These are phyloP conservation scores for Zootoca vivipara DNA, from an alignment of 2,113 vertebrate species.

Conservation along the genomic window DNA sequence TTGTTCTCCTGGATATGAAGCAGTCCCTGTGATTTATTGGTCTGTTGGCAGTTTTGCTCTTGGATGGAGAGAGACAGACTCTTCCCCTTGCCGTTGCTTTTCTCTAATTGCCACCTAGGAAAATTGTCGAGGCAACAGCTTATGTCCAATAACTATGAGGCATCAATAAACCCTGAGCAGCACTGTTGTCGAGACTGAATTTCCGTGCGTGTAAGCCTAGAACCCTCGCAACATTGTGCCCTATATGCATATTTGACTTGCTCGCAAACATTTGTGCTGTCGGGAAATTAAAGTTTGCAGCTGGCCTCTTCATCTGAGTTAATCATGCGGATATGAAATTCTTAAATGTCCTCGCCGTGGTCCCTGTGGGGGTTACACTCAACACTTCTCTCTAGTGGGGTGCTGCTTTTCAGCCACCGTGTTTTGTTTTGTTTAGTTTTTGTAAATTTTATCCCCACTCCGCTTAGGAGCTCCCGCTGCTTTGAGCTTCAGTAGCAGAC, in stretches of 20 bases:
- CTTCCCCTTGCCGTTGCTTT: not conserved
- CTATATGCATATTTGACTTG: slow-evolving; percentile 73
- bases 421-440: slow-evolving; percentile 47
- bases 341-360: slow-evolving; percentile 73
- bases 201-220: slow-evolving; percentile 59
- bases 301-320: slow-evolving; percentile 82
- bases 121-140: slow-evolving; percentile 46
- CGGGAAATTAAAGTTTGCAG: slow-evolving; percentile 85
- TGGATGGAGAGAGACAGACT: not conserved
- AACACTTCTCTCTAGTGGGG: slow-evolving; percentile 62
- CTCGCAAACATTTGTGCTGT: slow-evolving; percentile 77
- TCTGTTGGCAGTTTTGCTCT: not conserved
- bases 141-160: not conserved
- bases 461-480: slow-evolving; percentile 72
- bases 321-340: slow-evolving; percentile 80
- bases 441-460: slow-evolving; percentile 56
- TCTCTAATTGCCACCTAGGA: slow-evolving; percentile 8
- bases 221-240: slow-evolving; percentile 74
- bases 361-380: slow-evolving; percentile 74
- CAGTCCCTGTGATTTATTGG: not conserved
- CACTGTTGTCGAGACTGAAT: slow-evolving; percentile 32
- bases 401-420: slow-evolving; percentile 73
- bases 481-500: slow-evolving; percentile 65
- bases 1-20: not conserved
- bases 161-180: slow-evolving; percentile 40